Percentiles rank a stretch among this genome's conserved stretches.
These are phyloP conservation scores for Bombycilla garrulus DNA, from an alignment of 2,113 vertebrate genomes.

Conservation along the genomic window DNA sequence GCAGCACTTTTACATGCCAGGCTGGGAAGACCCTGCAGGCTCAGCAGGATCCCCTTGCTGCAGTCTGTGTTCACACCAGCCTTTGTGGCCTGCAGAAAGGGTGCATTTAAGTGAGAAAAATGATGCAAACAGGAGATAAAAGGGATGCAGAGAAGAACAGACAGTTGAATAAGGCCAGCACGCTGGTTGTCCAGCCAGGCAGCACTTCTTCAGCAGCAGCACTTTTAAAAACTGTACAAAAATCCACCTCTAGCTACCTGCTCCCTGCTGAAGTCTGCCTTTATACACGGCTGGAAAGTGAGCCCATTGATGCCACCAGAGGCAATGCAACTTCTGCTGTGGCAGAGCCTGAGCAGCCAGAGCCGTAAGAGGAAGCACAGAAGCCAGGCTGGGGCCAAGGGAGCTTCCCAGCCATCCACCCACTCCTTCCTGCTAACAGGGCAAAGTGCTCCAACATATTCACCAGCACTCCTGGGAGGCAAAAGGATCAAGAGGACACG, in stretches of 20 bases:
- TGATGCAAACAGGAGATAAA: not conserved
- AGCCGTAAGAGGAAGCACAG: not conserved
- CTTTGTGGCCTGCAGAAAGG: not conserved
- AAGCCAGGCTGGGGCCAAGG: not conserved
- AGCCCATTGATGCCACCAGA: not conserved
- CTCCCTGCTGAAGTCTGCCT: not conserved
- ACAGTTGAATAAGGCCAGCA: not conserved
- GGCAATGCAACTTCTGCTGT: accelerated
- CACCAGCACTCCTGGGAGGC: not conserved
- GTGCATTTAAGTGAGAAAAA: not conserved
- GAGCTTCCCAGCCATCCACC: not conserved
- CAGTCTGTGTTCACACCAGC: not conserved
- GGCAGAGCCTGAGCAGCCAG: not conserved
- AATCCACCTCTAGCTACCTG: not conserved
- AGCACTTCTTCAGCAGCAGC: not conserved
- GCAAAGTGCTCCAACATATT: not conserved
- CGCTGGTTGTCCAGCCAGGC: not conserved
- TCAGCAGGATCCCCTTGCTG: not conserved
- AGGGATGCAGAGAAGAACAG: not conserved
- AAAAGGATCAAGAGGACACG: not conserved
- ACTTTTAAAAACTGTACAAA: not conserved
- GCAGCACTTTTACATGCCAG: not conserved
- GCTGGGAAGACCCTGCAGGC: not conserved
- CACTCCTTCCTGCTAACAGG: not conserved
- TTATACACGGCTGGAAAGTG: not conserved